Evolutionary conservation across 2,113 vertebrate genomes (phyloP).

Genomic region (Rhinopithecus roxellana): DNA sequence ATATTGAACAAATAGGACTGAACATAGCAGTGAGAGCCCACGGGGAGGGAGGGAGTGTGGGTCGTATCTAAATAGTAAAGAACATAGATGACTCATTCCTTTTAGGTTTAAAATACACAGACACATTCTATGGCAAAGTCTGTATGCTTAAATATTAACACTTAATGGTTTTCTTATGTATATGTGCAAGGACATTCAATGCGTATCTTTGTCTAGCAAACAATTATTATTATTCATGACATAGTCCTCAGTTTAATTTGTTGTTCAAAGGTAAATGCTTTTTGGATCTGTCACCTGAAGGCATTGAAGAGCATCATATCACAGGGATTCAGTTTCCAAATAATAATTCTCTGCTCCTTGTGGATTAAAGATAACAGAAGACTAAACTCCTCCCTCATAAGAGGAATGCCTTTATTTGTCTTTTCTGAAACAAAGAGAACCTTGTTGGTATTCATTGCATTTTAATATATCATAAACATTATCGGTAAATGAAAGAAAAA

Average conservation of each 20-base stretch:
- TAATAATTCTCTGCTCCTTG: background rate
- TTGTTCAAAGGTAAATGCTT: background rate
- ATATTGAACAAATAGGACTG: background rate
- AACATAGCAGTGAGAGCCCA: background rate
- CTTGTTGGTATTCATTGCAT: background rate
- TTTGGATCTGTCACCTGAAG: background rate
- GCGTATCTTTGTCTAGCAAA: background rate
- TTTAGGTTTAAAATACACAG: slow-evolving; percentile 2
- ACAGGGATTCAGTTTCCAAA: background rate
- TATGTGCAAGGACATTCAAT: background rate
- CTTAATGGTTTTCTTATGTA: background rate
- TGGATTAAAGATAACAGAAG: background rate
- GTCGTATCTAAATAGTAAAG: background rate
- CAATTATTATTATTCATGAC: background rate
- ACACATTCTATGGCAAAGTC: background rate
- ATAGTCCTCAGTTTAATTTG: background rate
- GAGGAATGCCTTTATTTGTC: too few relatives aligned
- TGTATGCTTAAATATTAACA: background rate
- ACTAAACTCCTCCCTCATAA: background rate
- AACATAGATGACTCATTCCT: background rate
- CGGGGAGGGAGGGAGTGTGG: background rate
- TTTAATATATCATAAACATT: slow-evolving; percentile 27
- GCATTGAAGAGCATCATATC: background rate
- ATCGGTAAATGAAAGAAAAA: background rate
- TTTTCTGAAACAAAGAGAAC: background rate